Percentiles rank a stretch among this genome's conserved stretches.
phyloP scores from a whole-genome alignment of 2,113 vertebrate species.

The Motacilla tschutschensis region DNA sequence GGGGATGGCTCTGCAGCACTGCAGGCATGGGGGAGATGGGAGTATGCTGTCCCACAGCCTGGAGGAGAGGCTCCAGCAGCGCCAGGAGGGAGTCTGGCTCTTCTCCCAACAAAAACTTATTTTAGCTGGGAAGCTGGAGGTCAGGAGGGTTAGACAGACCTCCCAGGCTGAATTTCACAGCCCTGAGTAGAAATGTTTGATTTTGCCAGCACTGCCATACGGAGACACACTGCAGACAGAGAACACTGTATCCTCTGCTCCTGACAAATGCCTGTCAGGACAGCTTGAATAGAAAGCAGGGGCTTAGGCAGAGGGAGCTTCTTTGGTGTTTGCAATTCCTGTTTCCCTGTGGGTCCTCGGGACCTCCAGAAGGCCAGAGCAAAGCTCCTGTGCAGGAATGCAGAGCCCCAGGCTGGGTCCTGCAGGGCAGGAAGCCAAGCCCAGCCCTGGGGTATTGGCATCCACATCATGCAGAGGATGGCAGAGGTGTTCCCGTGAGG shows the following conservation, averaged over 20 bases:
- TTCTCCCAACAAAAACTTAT: not conserved
- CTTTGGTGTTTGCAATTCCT: not conserved
- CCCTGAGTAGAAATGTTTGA: not conserved
- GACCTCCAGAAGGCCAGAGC: not conserved
- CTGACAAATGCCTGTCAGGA: not conserved
- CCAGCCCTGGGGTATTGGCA: rapidly evolving
- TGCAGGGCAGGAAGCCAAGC: not conserved
- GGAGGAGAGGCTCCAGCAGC: not conserved
- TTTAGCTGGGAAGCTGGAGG: not conserved
- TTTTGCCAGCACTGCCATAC: slow-evolving; percentile 4
- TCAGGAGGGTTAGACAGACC: not conserved
- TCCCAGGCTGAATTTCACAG: slow-evolving; percentile 20
- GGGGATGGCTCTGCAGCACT: not conserved
- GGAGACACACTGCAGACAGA: not conserved
- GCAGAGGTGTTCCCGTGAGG: not conserved
- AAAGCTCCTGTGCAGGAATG: not conserved
- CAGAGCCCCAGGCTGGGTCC: not conserved
- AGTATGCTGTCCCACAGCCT: not conserved
- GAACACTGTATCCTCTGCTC: slow-evolving; percentile 5
- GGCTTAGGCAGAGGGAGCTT: not conserved
- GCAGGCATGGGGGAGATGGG: not conserved
- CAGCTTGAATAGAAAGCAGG: slow-evolving; percentile 19
- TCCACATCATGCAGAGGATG: rapidly evolving
- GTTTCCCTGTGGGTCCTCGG: not conserved
- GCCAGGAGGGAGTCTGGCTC: not conserved